These are phyloP conservation scores for Acleris sparsana DNA, from an alignment of 2,888 invertebrate genomes.

Conservation along the genomic window DNA sequence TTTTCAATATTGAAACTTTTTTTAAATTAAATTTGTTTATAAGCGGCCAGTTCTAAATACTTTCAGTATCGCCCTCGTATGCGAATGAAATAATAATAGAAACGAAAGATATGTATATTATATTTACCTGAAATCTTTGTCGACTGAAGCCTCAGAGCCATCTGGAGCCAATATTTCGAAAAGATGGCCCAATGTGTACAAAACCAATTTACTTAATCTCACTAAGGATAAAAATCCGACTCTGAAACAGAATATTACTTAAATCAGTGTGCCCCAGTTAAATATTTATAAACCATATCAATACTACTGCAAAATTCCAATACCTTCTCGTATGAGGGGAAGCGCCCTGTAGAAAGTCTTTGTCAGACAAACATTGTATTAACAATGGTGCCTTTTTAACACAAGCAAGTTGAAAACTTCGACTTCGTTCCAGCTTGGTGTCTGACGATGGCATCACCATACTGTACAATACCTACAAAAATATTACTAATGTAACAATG, in stretches of 20 bases:
- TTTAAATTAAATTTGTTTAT: too few species aligned
- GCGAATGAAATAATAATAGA: too few species aligned
- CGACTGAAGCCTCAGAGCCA: conserved; percentile 70
- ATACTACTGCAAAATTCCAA: neutral
- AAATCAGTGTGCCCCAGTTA: neutral
- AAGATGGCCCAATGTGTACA: conserved; percentile 93
- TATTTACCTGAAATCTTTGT: conserved; percentile 70
- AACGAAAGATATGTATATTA: neutral
- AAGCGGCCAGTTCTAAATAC: too few species aligned
- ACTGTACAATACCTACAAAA: conserved; percentile 89
- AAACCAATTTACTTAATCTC: conserved; percentile 93
- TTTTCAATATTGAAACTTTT: too few species aligned
- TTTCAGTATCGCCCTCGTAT: too few species aligned
- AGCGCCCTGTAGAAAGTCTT: conserved; percentile 76
- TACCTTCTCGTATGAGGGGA: conserved; percentile 78
- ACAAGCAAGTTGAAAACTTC: conserved; percentile 84
- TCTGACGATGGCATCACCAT: conserved; percentile 96
- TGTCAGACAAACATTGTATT: conserved; percentile 75
- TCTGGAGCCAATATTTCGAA: conserved; percentile 85
- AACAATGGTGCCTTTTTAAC: conserved; percentile 82
- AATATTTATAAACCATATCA: neutral
- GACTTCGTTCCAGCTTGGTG: conserved; percentile 87
- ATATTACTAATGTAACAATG: neutral
- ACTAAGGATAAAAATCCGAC: conserved; percentile 94
- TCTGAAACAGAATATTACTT: conserved; percentile 67